These are phyloP conservation scores for Patiria miniata DNA, from an alignment of 35 echinoderm and acorn worm genomes.

Conservation along the genomic window DNA sequence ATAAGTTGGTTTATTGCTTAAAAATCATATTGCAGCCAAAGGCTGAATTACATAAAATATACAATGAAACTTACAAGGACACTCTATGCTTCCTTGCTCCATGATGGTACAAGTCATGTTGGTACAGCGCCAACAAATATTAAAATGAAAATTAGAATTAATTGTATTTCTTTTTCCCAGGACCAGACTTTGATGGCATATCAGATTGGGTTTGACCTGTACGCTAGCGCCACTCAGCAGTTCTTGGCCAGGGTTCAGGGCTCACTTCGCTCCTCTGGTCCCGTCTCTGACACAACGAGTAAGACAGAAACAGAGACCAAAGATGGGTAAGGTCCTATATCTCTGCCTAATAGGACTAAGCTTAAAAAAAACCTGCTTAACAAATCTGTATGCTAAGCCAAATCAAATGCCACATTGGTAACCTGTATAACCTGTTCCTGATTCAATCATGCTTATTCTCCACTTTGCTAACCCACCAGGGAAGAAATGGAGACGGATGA, in stretches of 20 bases:
- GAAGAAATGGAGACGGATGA: neutral
- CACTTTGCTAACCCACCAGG: neutral
- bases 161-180: conserved; percentile 36
- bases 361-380: neutral
- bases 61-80: no score
- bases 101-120: no score
- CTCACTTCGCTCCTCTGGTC: conserved; percentile 64
- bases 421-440: no score
- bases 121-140: neutral
- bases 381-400: neutral
- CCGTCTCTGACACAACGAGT: conserved; percentile 9
- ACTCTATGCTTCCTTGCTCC: no score
- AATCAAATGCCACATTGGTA: neutral
- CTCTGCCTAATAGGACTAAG: neutral
- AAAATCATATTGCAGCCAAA: no score
- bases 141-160: neutral
- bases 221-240: conserved; percentile 90
- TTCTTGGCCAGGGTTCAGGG: conserved; percentile 82
- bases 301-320: conserved; percentile 46
- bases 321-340: conserved; percentile 40
- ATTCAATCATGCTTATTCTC: no score
- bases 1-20: no score
- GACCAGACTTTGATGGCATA: conserved; percentile 88
- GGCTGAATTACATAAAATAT: no score
- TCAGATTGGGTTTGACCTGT: conserved; percentile 97